phyloP scores from a whole-genome alignment of 1,140 invertebrate species.

The Homalodisca vitripennis region DNA sequence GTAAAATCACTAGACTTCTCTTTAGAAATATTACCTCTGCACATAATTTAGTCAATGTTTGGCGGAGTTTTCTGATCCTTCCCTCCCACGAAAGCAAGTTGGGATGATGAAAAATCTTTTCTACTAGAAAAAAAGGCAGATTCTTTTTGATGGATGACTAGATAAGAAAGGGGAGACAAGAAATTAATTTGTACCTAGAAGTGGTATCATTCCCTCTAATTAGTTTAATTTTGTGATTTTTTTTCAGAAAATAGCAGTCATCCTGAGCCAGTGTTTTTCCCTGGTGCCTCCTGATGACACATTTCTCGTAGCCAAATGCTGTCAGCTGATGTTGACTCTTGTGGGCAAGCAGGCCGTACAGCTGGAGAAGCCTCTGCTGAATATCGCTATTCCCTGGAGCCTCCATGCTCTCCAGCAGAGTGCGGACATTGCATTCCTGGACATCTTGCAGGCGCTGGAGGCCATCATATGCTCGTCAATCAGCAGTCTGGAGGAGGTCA shows the following conservation, averaged over 20 bases:
- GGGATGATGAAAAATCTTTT: background rate
- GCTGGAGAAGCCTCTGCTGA: constrained; percentile 2
- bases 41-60: too few species aligned
- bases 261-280: constrained; percentile 22
- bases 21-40: too few species aligned
- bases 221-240: background rate
- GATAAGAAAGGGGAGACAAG: background rate
- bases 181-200: background rate
- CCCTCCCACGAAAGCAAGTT: background rate
- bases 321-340: constrained; percentile 29
- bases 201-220: background rate
- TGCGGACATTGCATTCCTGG: constrained; percentile 29
- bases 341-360: background rate
- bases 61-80: too few species aligned
- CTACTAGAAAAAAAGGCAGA: background rate
- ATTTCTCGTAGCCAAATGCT: constrained; percentile 28
- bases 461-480: background rate
- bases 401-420: constrained; percentile 5
- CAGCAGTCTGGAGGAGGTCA: background rate
- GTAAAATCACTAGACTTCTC: too few species aligned
- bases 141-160: background rate
- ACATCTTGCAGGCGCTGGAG: constrained; percentile 31
- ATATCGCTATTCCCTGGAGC: constrained; percentile 20
- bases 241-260: constrained; percentile 7
- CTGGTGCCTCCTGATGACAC: constrained; percentile 25